Conservation (phyloP, 2,797 vertebrate genomes). For the Acipenser transmontanus region DNA sequence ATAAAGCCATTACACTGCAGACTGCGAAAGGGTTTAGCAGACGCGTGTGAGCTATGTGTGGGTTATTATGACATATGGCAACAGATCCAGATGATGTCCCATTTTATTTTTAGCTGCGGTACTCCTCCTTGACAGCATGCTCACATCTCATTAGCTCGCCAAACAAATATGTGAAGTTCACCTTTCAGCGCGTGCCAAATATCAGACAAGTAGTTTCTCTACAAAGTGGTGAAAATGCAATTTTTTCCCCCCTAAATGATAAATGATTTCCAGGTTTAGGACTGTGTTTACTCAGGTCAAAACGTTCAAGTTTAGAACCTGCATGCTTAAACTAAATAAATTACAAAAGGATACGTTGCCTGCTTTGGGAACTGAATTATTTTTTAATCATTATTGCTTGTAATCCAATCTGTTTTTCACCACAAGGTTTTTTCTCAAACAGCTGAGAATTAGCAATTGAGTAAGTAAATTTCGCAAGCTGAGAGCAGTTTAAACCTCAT, state of each 20-base stretch:
- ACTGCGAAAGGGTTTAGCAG: not conserved
- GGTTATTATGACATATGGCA: constrained; percentile 17
- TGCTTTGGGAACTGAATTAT: too few relatives aligned
- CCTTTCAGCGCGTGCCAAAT: constrained; percentile 23
- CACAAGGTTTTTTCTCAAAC: too few relatives aligned
- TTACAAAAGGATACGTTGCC: too few relatives aligned
- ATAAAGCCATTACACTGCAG: too few relatives aligned
- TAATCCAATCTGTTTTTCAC: too few relatives aligned
- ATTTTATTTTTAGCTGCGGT: constrained; percentile 25
- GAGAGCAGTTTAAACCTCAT: too few relatives aligned
- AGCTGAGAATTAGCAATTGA: too few relatives aligned
- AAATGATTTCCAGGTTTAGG: constrained; percentile 47
- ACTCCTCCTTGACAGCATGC: constrained; percentile 28
- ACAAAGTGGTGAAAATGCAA: constrained; percentile 40
- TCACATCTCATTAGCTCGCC: constrained; percentile 40
- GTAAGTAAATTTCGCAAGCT: too few relatives aligned
- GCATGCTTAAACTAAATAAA: constrained; percentile 47
- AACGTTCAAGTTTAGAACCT: constrained; percentile 34
- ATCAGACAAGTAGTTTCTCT: constrained; percentile 46
- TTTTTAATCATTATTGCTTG: too few relatives aligned
- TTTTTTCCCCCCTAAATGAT: constrained; percentile 40
- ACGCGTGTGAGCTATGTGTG: constrained; percentile 3
- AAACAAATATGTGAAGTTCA: constrained; percentile 16
- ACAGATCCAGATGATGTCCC: constrained; percentile 22
- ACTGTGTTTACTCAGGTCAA: constrained; percentile 44